phyloP scores from a whole-genome alignment of 1,140 invertebrate species.

The Planococcus citri region DNA sequence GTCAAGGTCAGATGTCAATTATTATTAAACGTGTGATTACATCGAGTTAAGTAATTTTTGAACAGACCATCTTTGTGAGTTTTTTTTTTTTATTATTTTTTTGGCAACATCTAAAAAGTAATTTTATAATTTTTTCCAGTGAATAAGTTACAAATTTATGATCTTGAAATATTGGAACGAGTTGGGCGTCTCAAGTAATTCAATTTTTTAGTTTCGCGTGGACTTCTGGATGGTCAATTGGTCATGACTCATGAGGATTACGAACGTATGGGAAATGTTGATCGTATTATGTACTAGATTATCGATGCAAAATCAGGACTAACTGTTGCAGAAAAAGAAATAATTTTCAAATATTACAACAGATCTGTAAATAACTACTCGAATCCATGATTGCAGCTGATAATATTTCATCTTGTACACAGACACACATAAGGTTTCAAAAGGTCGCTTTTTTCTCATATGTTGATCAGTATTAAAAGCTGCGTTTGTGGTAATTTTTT shows the following conservation, averaged over 20 bases:
- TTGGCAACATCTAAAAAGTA: neutral
- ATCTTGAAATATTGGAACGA: no score
- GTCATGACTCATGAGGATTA: no score
- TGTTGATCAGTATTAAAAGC: no score
- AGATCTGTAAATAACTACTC: neutral
- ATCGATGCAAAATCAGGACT: neutral
- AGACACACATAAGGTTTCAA: no score
- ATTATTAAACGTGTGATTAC: neutral
- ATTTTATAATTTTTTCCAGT: neutral
- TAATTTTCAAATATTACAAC: conserved; percentile 6
- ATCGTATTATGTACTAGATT: neutral
- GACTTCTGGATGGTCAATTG: neutral
- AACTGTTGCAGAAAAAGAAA: conserved; percentile 3
- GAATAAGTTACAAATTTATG: no score
- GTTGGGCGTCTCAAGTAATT: no score
- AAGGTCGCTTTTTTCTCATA: no score
- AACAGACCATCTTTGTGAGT: neutral
- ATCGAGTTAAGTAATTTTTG: neutral
- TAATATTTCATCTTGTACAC: no score
- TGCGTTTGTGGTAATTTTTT: no score
- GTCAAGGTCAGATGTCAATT: no score
- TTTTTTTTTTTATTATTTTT: neutral
- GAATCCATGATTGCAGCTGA: no score
- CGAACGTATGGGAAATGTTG: neutral
- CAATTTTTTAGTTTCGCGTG: neutral